Evolutionary conservation across 2,888 invertebrate species (phyloP).

Genomic region (Stenchaetothrips biformis): DNA sequence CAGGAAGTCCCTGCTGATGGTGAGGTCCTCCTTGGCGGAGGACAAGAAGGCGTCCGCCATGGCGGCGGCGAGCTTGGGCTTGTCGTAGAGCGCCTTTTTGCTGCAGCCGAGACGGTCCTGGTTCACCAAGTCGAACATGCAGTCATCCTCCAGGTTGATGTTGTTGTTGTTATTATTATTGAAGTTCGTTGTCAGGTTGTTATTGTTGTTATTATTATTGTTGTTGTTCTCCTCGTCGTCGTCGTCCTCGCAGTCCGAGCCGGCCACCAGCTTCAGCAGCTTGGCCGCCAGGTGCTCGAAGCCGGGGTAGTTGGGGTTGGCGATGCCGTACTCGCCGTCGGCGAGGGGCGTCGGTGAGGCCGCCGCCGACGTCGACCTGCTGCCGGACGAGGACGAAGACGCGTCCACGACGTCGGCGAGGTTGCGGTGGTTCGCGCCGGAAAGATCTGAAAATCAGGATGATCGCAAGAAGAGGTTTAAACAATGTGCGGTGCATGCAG

Average conservation of each 20-base stretch:
- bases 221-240: conserved; percentile 46
- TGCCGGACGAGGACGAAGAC: not conserved
- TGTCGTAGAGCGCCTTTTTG: conserved; percentile 54
- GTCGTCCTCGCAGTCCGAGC: conserved; percentile 50
- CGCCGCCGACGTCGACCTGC: not conserved
- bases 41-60: conserved; percentile 58
- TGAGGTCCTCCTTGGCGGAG: conserved; percentile 54
- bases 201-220: conserved; percentile 49
- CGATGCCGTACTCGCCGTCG: conserved; percentile 54
- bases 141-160: conserved; percentile 31
- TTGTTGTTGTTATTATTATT: not conserved
- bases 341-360: conserved; percentile 28
- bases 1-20: conserved; percentile 32
- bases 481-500: not conserved
- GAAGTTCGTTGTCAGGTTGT: conserved; percentile 25
- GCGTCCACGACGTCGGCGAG: conserved; percentile 35
- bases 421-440: conserved; percentile 33
- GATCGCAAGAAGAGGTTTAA: not conserved
- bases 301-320: conserved; percentile 79
- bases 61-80: conserved; percentile 53
- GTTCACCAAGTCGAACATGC: conserved; percentile 50
- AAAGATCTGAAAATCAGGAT: not conserved
- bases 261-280: conserved; percentile 44
- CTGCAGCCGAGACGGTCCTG: conserved; percentile 51
- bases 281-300: conserved; percentile 77